Percentiles rank a stretch among this genome's conserved stretches.
phyloP scores from a whole-genome alignment of 2,888 invertebrate species.

The Philonicus albiceps region DNA sequence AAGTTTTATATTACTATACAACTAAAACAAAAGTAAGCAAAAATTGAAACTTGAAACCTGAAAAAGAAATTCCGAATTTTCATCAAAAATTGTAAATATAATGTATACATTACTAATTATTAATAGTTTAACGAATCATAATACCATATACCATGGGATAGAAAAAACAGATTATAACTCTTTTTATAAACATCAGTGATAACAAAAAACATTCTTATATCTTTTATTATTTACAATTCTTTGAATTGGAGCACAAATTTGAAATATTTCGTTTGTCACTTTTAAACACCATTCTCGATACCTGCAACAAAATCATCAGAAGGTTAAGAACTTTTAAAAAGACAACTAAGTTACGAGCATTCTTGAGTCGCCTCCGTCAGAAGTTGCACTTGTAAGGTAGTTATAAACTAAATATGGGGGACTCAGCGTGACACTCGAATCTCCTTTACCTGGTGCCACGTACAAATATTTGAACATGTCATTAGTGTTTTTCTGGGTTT shows the following conservation, averaged over 20 bases:
- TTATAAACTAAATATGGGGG: background rate
- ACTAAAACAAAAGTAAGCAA: too few species aligned
- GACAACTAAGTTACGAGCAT: background rate
- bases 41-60: too few species aligned
- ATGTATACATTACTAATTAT: too few species aligned
- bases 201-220: background rate
- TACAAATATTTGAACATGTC: conserved; percentile 13
- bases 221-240: background rate
- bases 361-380: background rate
- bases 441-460: conserved; percentile 5
- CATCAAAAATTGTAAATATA: too few species aligned
- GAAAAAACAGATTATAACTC: background rate
- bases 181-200: background rate
- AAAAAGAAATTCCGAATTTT: too few species aligned
- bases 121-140: too few species aligned
- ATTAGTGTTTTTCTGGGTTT: conserved; percentile 7
- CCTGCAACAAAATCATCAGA: background rate
- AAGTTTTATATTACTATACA: too few species aligned
- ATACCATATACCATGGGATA: too few species aligned
- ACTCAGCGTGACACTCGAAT: conserved; percentile 17
- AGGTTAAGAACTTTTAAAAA: background rate
- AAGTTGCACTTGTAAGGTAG: background rate
- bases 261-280: background rate
- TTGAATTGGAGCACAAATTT: background rate
- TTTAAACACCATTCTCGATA: background rate